phyloP scores from a whole-genome alignment of 2,113 vertebrate species.

The Pedionomus torquatus region DNA sequence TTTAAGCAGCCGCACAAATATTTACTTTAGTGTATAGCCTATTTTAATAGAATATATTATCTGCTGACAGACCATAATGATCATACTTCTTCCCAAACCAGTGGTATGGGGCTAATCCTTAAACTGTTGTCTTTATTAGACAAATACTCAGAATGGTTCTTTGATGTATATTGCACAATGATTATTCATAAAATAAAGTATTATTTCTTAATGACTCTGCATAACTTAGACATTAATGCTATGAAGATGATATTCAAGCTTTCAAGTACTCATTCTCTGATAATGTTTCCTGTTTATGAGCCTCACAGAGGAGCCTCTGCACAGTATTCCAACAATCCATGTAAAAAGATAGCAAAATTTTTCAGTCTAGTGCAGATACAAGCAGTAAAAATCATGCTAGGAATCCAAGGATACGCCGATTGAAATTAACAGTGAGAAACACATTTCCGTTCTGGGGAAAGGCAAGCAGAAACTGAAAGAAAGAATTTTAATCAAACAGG shows the following conservation, averaged over 20 bases:
- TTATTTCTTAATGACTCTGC: conserved; percentile 7
- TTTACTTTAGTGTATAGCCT: neutral
- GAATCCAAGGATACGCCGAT: neutral
- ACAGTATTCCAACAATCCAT: neutral
- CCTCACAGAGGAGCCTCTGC: neutral
- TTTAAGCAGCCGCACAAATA: neutral
- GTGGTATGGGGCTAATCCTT: neutral
- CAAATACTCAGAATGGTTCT: neutral
- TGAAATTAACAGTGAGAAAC: neutral
- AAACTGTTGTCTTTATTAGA: neutral
- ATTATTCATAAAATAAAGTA: neutral
- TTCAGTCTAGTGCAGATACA: neutral
- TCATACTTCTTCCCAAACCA: neutral
- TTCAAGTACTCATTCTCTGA: neutral
- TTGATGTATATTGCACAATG: neutral
- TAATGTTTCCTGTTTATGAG: neutral
- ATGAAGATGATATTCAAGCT: neutral
- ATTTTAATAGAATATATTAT: neutral
- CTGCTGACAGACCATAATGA: neutral
- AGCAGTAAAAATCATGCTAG: neutral
- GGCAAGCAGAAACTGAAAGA: neutral
- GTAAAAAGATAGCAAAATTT: neutral
- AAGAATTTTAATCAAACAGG: neutral
- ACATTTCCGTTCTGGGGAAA: neutral
- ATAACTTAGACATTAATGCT: neutral